Percentiles rank a stretch among this genome's conserved stretches.
phyloP scores from a whole-genome alignment of 2,888 invertebrate genomes.

The Acrocyrtus sp. region DNA sequence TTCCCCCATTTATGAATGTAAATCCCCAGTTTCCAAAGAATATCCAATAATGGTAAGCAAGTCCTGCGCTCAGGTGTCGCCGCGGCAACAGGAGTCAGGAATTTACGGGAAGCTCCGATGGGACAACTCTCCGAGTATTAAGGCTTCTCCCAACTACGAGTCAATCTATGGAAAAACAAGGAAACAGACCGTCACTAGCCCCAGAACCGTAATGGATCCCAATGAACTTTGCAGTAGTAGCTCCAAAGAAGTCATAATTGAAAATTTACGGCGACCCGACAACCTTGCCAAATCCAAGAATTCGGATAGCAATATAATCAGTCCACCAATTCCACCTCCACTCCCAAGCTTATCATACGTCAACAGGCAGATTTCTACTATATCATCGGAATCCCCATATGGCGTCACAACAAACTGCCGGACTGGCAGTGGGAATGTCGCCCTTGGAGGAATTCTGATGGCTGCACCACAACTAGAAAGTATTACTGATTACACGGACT shows the following conservation, averaged over 20 bases:
- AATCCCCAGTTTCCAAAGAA: constrained; percentile 30
- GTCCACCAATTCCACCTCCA: constrained; percentile 62
- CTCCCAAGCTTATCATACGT: constrained; percentile 61
- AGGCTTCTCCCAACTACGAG: constrained; percentile 41
- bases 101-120: constrained; percentile 44
- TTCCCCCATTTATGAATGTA: constrained; percentile 39
- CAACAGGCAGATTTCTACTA: constrained; percentile 36
- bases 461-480: constrained; percentile 12
- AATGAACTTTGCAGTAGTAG: constrained; percentile 20
- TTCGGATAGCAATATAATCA: constrained; percentile 34
- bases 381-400: constrained; percentile 10
- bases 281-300: constrained; percentile 17
- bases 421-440: background rate
- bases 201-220: constrained; percentile 31
- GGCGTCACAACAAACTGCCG: background rate
- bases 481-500: background rate
- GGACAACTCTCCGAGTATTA: constrained; percentile 17
- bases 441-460: constrained; percentile 37
- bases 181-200: constrained; percentile 11
- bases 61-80: background rate
- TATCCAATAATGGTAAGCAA: constrained; percentile 43
- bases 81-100: constrained; percentile 12
- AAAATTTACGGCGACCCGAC: constrained; percentile 34
- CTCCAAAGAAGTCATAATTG: constrained; percentile 30
- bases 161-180: constrained; percentile 42